Evolutionary conservation across 2,797 vertebrate species (phyloP).

Genomic region (Petrocephalus schoutedeni): DNA sequence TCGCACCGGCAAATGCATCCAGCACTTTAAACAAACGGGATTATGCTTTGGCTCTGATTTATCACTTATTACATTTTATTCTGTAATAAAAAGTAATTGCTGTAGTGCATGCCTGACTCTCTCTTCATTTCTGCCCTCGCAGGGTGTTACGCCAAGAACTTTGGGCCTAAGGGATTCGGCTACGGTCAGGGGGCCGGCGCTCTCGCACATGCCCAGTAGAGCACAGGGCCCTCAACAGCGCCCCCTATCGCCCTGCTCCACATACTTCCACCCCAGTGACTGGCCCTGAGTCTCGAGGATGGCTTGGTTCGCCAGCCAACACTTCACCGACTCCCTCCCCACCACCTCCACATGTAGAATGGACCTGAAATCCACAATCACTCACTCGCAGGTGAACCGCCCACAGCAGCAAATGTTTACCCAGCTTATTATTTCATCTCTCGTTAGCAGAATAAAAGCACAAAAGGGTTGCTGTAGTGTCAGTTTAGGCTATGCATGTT

Average conservation of each 20-base stretch:
- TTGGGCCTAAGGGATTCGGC: conserved; percentile 74
- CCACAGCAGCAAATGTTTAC: neutral
- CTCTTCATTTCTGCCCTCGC: conserved; percentile 7
- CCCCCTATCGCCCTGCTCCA: neutral
- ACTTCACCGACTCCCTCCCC: neutral
- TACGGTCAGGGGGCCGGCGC: conserved; percentile 72
- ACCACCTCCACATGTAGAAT: neutral
- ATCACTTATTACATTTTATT: neutral
- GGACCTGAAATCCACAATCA: neutral
- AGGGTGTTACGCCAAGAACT: conserved; percentile 75
- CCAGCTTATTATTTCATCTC: neutral
- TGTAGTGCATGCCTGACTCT: neutral
- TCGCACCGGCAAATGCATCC: neutral
- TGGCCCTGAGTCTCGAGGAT: neutral
- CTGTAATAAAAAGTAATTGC: neutral
- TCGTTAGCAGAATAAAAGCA: neutral
- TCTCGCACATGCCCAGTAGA: conserved; percentile 65
- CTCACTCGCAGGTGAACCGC: neutral
- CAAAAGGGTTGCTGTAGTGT: neutral
- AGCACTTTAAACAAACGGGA: neutral
- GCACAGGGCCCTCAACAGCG: neutral
- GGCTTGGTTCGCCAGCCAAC: neutral
- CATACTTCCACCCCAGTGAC: neutral
- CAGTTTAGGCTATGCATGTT: neutral
- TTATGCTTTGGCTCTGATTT: neutral